Evolutionary conservation across 1,140 invertebrate species (phyloP), one percentile per base, ranked within the genome.

Genomic region (Drosophila insularis): DNA sequence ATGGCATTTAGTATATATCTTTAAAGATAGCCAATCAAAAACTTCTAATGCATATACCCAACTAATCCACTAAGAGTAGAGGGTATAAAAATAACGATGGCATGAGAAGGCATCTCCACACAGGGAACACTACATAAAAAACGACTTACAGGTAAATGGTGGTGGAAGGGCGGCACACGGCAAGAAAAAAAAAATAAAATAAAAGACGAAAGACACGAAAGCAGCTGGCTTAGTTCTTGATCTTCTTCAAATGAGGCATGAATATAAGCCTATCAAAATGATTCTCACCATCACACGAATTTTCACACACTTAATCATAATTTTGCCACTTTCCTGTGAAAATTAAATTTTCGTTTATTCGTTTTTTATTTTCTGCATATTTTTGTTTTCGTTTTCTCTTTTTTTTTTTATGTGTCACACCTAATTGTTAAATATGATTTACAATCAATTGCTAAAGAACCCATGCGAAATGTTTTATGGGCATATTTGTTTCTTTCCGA

Each of bases 361-460:
- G 7, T 46, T 50, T 50, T 50, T 1, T 2, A 6, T 0, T 27
- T 27, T 27, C 27, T 27, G 27, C 27, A 27, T 27, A 27, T 27
- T 27, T 27, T 27, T 5, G 27, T 89, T 50, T 50, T 23, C 53
- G 27, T 66, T 71, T 58, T 69, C 19, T 7, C 7, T 2, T 5
- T 11, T 50, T 50, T 1, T 11, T 72, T 75, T 72, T 68, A 63
- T 65, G 50, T 54, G 69, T 81, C 68, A 70, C 68, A 68, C 74
- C 73, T 85, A 85, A 85, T 85, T 85, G 81, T 78, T 71, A 64
- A 73, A 80, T 58, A 89, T 89, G 84, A 89, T 87, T 87, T 84
- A 89, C 63, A 74, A 69, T 80, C 68, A 59, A 80, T 67, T 19
- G 19, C 21, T 13, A 8, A 55, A n/a, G 39, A 35, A 14, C 6